A percentile compares a stretch with the other conserved stretches of the same genome.
Conservation (phyloP, 2,797 vertebrate species). For the Protosalanx chinensis region DNA sequence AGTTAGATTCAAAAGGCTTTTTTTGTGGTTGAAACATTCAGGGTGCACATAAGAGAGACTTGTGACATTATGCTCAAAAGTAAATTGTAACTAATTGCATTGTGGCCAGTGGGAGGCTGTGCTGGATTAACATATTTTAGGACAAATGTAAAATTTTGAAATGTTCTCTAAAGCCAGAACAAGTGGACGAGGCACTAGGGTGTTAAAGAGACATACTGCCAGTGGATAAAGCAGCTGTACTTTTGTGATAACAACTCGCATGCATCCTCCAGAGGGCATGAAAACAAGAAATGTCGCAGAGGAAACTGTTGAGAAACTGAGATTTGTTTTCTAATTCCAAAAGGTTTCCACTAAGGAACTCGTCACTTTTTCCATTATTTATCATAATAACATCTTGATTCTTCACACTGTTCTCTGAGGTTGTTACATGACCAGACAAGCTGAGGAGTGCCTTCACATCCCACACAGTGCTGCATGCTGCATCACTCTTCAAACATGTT, state of each 20-base stretch:
- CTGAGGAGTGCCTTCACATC: no score
- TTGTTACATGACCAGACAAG: no score
- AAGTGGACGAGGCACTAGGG: neutral
- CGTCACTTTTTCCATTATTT: neutral
- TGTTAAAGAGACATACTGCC: neutral
- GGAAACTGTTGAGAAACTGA: no score
- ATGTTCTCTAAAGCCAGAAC: neutral
- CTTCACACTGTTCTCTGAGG: neutral
- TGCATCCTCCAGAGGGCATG: neutral
- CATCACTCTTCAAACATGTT: no score
- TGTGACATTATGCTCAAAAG: constrained; percentile 9
- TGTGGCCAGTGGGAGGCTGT: constrained; percentile 1
- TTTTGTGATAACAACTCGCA: neutral
- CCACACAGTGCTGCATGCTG: no score
- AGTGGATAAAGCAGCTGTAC: neutral
- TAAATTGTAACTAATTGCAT: constrained; percentile 10
- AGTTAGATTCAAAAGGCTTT: constrained; percentile 38
- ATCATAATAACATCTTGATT: constrained; percentile 7
- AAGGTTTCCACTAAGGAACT: neutral
- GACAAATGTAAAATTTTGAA: neutral
- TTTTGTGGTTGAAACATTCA: constrained; percentile 31
- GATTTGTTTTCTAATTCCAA: neutral
- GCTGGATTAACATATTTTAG: neutral
- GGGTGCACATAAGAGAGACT: constrained; percentile 9
- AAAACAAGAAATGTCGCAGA: neutral